A percentile compares a stretch with the other conserved stretches of the same genome.
Evolutionary conservation across 1,140 invertebrate genomes (phyloP).

Genomic region (Zaprionus davidi): DNA sequence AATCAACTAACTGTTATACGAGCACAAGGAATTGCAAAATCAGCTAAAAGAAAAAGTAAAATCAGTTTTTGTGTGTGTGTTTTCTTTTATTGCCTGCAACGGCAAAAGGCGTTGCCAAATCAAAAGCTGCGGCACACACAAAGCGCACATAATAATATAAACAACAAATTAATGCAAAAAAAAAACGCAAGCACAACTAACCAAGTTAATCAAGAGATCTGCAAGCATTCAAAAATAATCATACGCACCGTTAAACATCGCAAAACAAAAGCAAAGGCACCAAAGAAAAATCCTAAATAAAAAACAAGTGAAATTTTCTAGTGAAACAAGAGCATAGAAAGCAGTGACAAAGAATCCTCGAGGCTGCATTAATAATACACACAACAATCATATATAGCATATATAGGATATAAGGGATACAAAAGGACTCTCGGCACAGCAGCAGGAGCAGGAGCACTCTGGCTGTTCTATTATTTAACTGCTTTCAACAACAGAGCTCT

Average conservation of each 20-base stretch:
- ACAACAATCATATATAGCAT: conserved; percentile 71
- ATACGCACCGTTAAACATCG: conserved; percentile 62
- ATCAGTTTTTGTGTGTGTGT: conserved; percentile 40
- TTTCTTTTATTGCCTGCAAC: conserved; percentile 4
- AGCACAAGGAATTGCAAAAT: conserved; percentile 45
- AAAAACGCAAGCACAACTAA: conserved; percentile 17
- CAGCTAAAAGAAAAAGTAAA: conserved; percentile 17
- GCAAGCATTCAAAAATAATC: conserved; percentile 52
- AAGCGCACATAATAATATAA: conserved; percentile 7
- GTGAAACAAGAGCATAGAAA: conserved; percentile 26
- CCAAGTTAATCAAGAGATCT: conserved; percentile 23
- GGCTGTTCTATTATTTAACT: conserved; percentile 80
- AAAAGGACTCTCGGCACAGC: conserved; percentile 37
- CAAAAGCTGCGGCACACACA: conserved; percentile 29
- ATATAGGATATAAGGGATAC: conserved; percentile 50
- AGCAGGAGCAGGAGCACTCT: conserved; percentile 20
- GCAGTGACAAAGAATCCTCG: conserved; percentile 43
- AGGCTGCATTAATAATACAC: conserved; percentile 75
- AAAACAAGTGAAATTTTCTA: conserved; percentile 47
- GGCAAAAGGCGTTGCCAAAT: conserved; percentile 67
- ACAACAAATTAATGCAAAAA: conserved; percentile 25
- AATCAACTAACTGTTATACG: conserved; percentile 7
- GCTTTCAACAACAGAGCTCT: conserved; percentile 64
- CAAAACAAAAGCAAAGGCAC: conserved; percentile 24
- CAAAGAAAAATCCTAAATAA: conserved; percentile 41